These are phyloP conservation scores for Ypsolopha scabrella DNA, from an alignment of 2,888 invertebrate species.

Conservation along the genomic window DNA sequence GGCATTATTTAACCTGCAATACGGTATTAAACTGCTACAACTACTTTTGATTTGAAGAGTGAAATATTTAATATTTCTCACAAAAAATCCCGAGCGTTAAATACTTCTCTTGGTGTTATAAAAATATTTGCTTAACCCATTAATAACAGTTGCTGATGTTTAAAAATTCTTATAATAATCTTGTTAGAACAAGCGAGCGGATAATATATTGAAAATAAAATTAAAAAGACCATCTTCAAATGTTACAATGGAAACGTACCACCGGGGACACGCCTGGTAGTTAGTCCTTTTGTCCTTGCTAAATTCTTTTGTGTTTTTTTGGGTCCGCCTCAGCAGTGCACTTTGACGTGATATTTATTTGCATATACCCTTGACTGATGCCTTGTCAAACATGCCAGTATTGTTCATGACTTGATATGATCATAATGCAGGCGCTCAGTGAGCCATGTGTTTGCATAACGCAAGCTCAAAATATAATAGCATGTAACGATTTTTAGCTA, in stretches of 20 bases:
- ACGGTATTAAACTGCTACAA: not conserved
- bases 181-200: too few species aligned
- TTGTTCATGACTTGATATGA: conserved; percentile 25
- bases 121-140: too few species aligned
- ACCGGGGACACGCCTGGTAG: conserved; percentile 20
- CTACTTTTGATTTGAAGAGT: not conserved
- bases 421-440: conserved; percentile 12
- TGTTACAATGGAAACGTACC: conserved; percentile 13
- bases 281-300: conserved; percentile 28
- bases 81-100: too few species aligned
- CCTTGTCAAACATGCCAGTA: conserved; percentile 36
- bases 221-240: too few species aligned
- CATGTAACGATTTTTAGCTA: conserved; percentile 3
- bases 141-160: not conserved
- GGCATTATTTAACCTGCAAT: conserved; percentile 1
- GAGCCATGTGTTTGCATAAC: too few species aligned
- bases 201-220: too few species aligned
- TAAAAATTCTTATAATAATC: not conserved
- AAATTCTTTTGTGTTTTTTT: conserved; percentile 32
- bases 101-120: too few species aligned
- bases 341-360: conserved; percentile 47
- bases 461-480: too few species aligned
- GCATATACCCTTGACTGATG: conserved; percentile 49
- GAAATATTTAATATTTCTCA: too few species aligned
- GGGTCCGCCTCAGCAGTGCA: conserved; percentile 29